These are phyloP conservation scores for Mormoops blainvillei DNA, from an alignment of 2,113 vertebrate species.

Conservation along the genomic window DNA sequence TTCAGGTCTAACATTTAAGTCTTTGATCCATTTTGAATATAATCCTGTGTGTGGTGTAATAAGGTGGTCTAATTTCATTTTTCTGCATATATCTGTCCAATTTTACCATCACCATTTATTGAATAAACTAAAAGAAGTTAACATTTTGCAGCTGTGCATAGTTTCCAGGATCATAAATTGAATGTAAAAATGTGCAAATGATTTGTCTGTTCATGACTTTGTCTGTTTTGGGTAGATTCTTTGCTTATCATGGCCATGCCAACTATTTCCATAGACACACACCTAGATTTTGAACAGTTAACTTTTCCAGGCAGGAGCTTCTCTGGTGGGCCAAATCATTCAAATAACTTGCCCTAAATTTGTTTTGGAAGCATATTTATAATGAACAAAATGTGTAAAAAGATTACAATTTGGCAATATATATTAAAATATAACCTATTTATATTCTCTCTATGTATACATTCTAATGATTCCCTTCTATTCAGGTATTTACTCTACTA, in stretches of 20 bases:
- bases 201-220: neutral
- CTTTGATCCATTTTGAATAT: too few species aligned
- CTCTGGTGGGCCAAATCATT: neutral
- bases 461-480: neutral
- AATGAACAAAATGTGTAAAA: conserved; percentile 10
- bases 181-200: conserved; percentile 21
- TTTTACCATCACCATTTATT: too few species aligned
- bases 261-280: neutral
- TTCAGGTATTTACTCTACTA: conserved; percentile 17
- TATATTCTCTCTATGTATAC: neutral
- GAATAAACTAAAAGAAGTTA: neutral
- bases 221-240: neutral
- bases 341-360: conserved; percentile 22
- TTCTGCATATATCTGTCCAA: too few species aligned
- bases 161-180: conserved; percentile 16
- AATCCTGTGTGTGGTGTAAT: too few species aligned
- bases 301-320: neutral
- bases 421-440: conserved; percentile 25
- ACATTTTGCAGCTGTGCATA: neutral
- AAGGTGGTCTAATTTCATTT: too few species aligned
- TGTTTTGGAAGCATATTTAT: conserved; percentile 17
- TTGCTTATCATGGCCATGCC: neutral
- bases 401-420: neutral
- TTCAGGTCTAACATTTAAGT: too few species aligned
- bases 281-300: conserved; percentile 4